A percentile compares a stretch with the other conserved stretches of the same genome.
phyloP scores from a whole-genome alignment of 1,140 invertebrate genomes.

The Phymorhynchus buccinoides region DNA sequence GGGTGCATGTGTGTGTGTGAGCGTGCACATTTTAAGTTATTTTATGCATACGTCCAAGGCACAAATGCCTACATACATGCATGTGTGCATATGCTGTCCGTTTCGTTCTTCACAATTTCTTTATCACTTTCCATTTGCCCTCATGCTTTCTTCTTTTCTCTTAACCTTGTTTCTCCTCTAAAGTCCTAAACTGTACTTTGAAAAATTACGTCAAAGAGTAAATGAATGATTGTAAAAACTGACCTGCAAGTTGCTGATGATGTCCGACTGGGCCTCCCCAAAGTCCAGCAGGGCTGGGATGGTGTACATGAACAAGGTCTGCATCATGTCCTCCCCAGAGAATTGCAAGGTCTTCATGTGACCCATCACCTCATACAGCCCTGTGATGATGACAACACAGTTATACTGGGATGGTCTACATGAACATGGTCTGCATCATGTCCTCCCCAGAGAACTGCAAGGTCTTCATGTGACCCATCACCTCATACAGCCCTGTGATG shows the following conservation, averaged over 20 bases:
- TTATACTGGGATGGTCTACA: conserved; percentile 15
- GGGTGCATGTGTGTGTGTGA: too few species aligned
- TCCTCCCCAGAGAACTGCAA: background rate
- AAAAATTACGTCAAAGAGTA: too few species aligned
- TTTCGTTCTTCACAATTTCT: too few species aligned
- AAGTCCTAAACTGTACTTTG: too few species aligned
- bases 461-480: background rate
- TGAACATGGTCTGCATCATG: background rate
- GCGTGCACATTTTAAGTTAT: too few species aligned
- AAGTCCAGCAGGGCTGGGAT: conserved; percentile 15
- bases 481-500: conserved; percentile 22
- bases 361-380: conserved; percentile 15
- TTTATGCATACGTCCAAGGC: too few species aligned
- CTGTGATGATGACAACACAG: background rate
- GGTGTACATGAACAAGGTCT: background rate
- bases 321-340: conserved; percentile 9
- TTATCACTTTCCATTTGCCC: too few species aligned
- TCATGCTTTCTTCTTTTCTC: too few species aligned
- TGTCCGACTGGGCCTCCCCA: conserved; percentile 12
- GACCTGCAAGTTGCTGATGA: conserved; percentile 22
- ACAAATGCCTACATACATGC: too few species aligned
- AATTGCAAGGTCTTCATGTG: background rate
- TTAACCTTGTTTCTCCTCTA: too few species aligned
- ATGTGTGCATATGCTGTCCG: too few species aligned
- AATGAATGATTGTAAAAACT: too few species aligned